Percentiles rank a stretch among this genome's conserved stretches.
Conservation (phyloP, 2,797 vertebrate species). For the Phyllotis vaccarum region DNA sequence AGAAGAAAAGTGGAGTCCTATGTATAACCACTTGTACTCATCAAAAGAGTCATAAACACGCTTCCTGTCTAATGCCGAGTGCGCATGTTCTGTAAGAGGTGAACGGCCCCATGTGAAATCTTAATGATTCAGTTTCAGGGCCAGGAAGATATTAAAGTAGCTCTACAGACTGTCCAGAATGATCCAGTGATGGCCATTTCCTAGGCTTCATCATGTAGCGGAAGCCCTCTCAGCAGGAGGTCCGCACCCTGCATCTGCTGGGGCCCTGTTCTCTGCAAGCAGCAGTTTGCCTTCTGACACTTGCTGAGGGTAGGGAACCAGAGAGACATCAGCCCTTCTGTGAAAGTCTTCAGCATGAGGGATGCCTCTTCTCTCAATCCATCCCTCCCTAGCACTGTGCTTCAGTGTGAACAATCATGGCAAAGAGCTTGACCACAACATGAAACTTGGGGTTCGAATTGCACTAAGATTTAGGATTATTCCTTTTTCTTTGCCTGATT, state of each 20-base stretch:
- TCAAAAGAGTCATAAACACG: neutral
- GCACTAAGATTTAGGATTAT: neutral
- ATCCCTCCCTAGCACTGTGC: rapidly evolving
- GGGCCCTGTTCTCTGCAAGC: rapidly evolving
- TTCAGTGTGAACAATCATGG: neutral
- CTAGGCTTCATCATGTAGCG: neutral
- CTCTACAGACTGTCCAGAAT: neutral
- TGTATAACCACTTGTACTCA: neutral
- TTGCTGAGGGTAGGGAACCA: neutral
- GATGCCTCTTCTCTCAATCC: neutral
- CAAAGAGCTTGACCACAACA: neutral
- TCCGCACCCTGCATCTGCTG: neutral
- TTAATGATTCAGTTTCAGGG: neutral
- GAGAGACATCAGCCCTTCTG: neutral
- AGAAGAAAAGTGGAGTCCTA: neutral
- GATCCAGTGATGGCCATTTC: neutral
- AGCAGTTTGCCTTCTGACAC: neutral
- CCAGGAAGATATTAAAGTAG: neutral
- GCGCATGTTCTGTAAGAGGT: neutral
- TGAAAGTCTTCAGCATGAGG: neutral
- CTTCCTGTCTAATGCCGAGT: neutral
- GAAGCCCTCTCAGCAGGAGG: neutral
- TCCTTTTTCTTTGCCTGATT: neutral
- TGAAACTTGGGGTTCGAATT: neutral
- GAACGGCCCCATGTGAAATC: neutral